Evolutionary conservation across 2,113 vertebrate genomes (phyloP).

Genomic region (Geothlypis trichas): DNA sequence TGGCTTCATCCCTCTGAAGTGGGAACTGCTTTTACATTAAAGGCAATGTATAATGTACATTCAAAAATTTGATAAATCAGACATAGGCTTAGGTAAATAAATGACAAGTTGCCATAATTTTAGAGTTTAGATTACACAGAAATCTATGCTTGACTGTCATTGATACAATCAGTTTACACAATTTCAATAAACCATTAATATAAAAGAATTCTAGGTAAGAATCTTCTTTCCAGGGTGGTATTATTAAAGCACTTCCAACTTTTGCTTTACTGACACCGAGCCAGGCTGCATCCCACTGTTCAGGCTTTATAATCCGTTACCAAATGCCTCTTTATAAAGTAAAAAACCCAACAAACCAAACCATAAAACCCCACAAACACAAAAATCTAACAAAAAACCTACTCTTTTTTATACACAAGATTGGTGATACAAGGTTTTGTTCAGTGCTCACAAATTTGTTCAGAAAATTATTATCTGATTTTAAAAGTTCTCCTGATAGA

Average conservation of each 20-base stretch:
- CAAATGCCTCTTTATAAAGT: background rate
- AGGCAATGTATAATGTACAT: background rate
- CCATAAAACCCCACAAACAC: background rate
- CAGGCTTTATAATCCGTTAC: background rate
- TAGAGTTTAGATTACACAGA: background rate
- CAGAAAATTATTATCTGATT: background rate
- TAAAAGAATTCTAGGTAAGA: background rate
- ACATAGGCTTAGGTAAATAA: background rate
- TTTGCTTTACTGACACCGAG: background rate
- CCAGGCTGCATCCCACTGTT: background rate
- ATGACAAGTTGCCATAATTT: background rate
- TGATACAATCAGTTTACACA: background rate
- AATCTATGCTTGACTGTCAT: background rate
- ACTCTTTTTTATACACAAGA: background rate
- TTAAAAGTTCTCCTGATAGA: background rate
- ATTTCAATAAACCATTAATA: constrained; percentile 10
- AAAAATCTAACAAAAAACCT: background rate
- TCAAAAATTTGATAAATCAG: background rate
- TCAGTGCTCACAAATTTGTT: background rate
- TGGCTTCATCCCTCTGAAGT: background rate
- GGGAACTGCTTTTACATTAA: background rate
- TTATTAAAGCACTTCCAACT: background rate
- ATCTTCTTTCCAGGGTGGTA: background rate
- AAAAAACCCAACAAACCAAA: background rate
- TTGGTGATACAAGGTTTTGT: background rate